Base-by-base conservation (phyloP, 2,888 invertebrate genomes). In the Griposia aprilina region DNA sequence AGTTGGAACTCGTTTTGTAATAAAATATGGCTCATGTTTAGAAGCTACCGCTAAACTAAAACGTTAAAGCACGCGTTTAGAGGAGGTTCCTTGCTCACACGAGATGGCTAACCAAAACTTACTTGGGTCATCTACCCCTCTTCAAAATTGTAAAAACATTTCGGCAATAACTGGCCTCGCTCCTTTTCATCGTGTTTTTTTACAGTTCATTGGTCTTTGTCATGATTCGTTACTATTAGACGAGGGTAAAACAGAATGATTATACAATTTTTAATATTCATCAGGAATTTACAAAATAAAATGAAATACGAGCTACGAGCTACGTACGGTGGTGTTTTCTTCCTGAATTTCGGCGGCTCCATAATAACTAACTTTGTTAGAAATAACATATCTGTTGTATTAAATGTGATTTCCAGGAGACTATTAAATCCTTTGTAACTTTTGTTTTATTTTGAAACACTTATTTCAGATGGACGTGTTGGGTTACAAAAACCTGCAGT, bases 281-380 rank as follows among this genome's bases (percentile, higher is more conserved):
- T 45, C 10, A 45, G 10, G 10, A 45, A 1, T 45, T 45, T 10
- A 10, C 0, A 10, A 45, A 45, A 45, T 45, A 45, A 45, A 8
- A 10, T 45, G 10, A 45, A 45, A 45, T 45, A n/a, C n/a, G n/a
- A n/a, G n/a, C n/a, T n/a, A n/a, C 11, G 23, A 96, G 96, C 94
- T 0, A 96, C 95, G 0, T 96, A 95, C 71, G 96, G 96, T 23
- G 96, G 96, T 2, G 91, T 96, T 0, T 93, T 96, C 59, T 95
- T 95, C 0, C 87, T 96, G 0, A 93, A 93, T 74, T 94, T 96
- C 74, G 96, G 96, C 0, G 95, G 93, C 0, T 96, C 96, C 0
- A 86, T 96, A 23, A 89, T 36, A 36, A 96, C 95, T 36, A 36
- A 96, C 95, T 3, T 26, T 94, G 5, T 88, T 92, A 2, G 96